phyloP scores from a whole-genome alignment of 2,888 invertebrate genomes.

The Lathronympha strigana region DNA sequence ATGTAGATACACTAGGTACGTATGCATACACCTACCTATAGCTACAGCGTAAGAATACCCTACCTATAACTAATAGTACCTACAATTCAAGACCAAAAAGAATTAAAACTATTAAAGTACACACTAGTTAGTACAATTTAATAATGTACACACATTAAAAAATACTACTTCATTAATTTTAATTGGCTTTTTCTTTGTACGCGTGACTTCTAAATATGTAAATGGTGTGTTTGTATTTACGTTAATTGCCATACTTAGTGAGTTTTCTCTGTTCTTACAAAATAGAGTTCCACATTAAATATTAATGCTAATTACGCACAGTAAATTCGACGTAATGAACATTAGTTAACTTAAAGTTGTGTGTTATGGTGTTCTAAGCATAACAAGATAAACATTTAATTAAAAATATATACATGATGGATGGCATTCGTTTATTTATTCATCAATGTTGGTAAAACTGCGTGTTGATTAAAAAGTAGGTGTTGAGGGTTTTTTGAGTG shows the following conservation, averaged over 20 bases:
- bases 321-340: too few species aligned
- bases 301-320: too few species aligned
- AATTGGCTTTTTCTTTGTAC: constrained; percentile 11
- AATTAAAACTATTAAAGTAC: too few species aligned
- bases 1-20: too few species aligned
- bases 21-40: too few species aligned
- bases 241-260: constrained; percentile 8
- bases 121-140: too few species aligned
- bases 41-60: too few species aligned
- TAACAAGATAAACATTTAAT: neutral
- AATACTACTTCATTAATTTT: neutral
- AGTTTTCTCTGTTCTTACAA: neutral
- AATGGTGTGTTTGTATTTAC: neutral
- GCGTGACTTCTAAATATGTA: neutral
- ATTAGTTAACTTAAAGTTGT: neutral
- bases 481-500: constrained; percentile 12
- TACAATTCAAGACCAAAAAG: too few species aligned
- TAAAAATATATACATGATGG: neutral
- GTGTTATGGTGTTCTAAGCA: neutral
- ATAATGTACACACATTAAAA: too few species aligned
- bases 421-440: neutral
- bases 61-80: too few species aligned
- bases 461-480: neutral
- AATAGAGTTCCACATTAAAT: neutral
- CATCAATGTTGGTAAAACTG: constrained; percentile 1